Base-by-base conservation (phyloP, 1,140 invertebrate genomes). In the Trachelipus rathkii region DNA sequence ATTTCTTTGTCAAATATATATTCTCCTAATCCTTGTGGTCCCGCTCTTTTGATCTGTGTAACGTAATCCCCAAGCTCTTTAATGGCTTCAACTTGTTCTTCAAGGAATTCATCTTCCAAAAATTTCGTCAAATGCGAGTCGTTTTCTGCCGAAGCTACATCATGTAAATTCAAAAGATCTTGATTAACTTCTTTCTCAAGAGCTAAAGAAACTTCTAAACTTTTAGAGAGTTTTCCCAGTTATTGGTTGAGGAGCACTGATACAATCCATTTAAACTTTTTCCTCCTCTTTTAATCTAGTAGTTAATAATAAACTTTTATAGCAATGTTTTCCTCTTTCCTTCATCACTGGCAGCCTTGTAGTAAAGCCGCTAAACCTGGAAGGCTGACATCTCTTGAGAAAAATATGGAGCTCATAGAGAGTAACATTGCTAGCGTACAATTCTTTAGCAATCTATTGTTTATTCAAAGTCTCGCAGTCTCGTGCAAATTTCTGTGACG, bases 351-450 rank as follows among this genome's bases (percentile, higher is more conserved):
- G 83, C 82, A 21, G 89, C 84, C 79, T 87, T 86, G 85, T 90
- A 91, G 81, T 84, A 90, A n/a, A 78, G 88, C 88, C 71, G 83
- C 71, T 50, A 90, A 86, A 24, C 89, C 89, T 23, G 84, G 84
- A 43, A 91, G 84, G n/a, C 89, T 89, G 15, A 91, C 88, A 84
- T 91, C 90, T 90, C 89, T 21, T 90, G 85, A 77, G 89, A 87
- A 79, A 90, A 91, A 83, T 89, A 88, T n/a, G 79, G 83, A 87
- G 44, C 86, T 84, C 89, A 88, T 80, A 11, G 72, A 74, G 53
- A 44, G 73, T 13, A 77, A 72, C 6, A 10, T 45, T 71, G 10
- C 21, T 69, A 44, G 23, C 15, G 15, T 69, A 43, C 7, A 33
- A 33, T 33, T 33, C 33, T 33, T 33, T 33, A 33, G 33, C 33